These are phyloP conservation scores for Phalacrocorax carbo DNA, from an alignment of 2,113 vertebrate species.

Conservation along the genomic window DNA sequence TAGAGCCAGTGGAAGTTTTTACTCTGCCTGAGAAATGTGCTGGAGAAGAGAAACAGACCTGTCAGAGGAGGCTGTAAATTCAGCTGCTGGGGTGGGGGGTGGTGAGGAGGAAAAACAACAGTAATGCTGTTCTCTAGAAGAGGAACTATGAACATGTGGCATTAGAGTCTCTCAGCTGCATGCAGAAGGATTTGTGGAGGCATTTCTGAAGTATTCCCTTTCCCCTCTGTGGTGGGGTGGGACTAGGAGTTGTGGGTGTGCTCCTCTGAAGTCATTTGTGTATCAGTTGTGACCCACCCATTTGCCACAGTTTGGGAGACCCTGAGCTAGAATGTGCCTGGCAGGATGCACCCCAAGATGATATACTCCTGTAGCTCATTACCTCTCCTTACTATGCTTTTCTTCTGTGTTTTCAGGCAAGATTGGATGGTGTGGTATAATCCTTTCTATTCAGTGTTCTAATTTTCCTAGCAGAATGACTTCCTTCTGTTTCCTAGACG, in stretches of 20 bases:
- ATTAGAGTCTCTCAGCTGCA: not conserved
- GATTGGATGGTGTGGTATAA: not conserved
- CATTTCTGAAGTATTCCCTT: not conserved
- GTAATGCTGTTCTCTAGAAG: not conserved
- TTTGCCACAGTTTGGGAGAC: not conserved
- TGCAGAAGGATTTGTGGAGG: not conserved
- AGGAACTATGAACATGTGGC: not conserved
- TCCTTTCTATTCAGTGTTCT: not conserved
- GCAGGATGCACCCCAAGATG: accelerated
- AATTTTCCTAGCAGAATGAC: not conserved
- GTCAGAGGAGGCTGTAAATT: not conserved
- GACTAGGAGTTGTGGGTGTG: not conserved
- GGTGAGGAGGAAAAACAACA: not conserved
- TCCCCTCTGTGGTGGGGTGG: not conserved
- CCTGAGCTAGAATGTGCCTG: not conserved
- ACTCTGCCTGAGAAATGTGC: not conserved
- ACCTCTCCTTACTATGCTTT: not conserved
- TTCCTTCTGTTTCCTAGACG: not conserved
- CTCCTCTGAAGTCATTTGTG: not conserved
- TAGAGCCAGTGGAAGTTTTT: not conserved
- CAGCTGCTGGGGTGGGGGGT: accelerated
- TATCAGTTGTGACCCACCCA: not conserved
- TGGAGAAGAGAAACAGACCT: not conserved
- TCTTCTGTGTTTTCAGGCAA: not conserved
- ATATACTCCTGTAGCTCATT: not conserved